Conservation (phyloP, 2,113 vertebrate genomes). For the Piprites chloris region DNA sequence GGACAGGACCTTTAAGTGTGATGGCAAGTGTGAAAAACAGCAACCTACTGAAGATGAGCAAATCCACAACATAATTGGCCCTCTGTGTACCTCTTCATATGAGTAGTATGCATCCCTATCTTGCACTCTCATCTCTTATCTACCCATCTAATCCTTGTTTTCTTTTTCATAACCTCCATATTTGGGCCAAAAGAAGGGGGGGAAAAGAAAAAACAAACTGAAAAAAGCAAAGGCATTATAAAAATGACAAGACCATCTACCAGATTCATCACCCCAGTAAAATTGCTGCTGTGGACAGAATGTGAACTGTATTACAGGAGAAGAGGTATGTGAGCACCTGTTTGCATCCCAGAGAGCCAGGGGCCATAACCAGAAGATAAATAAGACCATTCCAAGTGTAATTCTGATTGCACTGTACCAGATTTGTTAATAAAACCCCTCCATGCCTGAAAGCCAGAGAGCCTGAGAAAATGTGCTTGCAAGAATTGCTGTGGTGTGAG, state of each 20-base stretch:
- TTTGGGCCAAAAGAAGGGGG: background rate
- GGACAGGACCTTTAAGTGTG: background rate
- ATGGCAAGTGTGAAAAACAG: background rate
- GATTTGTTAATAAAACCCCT: background rate
- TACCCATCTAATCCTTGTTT: background rate
- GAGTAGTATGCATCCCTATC: background rate
- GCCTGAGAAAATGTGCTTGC: background rate
- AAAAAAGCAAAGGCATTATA: background rate
- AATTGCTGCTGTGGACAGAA: constrained; percentile 5
- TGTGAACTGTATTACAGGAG: background rate
- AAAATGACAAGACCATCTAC: background rate
- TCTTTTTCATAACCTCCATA: background rate
- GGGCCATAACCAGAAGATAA: background rate
- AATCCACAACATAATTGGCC: rapidly evolving
- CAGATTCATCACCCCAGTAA: background rate
- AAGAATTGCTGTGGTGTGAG: background rate
- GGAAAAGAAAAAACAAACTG: background rate
- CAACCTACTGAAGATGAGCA: background rate
- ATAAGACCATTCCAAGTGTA: background rate
- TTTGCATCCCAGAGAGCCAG: background rate
- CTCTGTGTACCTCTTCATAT: background rate
- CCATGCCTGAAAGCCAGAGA: background rate
- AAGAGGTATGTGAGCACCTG: background rate
- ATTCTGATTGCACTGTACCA: background rate
- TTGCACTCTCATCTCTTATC: background rate